These are phyloP conservation scores for Gymnosoma rotundatum DNA, from an alignment of 2,888 invertebrate genomes.

Conservation along the genomic window DNA sequence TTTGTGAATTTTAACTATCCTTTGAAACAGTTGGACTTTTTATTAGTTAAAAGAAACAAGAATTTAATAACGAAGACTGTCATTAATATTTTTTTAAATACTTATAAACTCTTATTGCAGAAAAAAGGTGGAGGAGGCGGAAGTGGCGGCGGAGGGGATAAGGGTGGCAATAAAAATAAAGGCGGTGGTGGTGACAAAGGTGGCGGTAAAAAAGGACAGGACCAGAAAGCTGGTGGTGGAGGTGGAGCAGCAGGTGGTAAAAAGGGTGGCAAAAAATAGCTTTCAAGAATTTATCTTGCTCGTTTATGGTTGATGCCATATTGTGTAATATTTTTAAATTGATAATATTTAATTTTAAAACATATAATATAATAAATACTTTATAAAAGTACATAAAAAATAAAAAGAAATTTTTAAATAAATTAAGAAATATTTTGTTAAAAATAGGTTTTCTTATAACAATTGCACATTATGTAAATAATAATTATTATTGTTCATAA, in stretches of 20 bases:
- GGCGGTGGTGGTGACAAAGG: conserved; percentile 72
- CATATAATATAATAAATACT: conserved; percentile 21
- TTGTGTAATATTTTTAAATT: conserved; percentile 1
- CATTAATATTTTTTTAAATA: conserved; percentile 63
- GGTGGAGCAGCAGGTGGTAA: conserved; percentile 77
- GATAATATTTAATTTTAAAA: background rate
- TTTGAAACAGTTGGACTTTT: conserved; percentile 64
- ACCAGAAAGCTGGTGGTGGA: conserved; percentile 76
- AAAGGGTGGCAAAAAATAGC: conserved; percentile 80
- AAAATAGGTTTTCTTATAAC: too few relatives aligned
- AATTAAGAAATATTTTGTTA: background rate
- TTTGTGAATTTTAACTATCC: conserved; percentile 60
- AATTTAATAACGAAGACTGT: conserved; percentile 63
- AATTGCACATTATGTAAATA: background rate
- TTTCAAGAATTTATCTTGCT: background rate
- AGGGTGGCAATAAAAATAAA: conserved; percentile 77
- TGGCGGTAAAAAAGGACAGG: conserved; percentile 79
- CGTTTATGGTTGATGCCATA: conserved; percentile 5
- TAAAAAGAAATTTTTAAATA: conserved; percentile 12
- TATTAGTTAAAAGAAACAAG: conserved; percentile 48
- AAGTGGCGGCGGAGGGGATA: conserved; percentile 69
- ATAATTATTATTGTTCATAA: background rate
- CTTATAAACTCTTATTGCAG: conserved; percentile 71
- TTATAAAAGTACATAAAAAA: conserved; percentile 28
- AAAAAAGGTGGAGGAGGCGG: conserved; percentile 75